Percentiles rank a stretch among this genome's conserved stretches.
Evolutionary conservation across 2,888 invertebrate species (phyloP).

Genomic region (Trichopoda pennipes): DNA sequence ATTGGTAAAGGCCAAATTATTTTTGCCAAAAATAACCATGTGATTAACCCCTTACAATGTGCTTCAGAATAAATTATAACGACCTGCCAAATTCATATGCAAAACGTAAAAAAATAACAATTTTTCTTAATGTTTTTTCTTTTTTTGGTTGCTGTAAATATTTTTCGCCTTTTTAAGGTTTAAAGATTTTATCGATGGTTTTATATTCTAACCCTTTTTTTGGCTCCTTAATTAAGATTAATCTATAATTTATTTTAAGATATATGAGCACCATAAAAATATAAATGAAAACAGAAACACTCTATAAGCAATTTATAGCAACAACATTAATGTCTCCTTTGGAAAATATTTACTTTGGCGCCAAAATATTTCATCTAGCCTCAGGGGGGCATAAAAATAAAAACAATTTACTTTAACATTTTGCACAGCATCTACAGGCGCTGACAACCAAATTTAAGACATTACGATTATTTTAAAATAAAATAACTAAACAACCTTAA

Average conservation of each 20-base stretch:
- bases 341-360: constrained; percentile 65
- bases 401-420: constrained; percentile 59
- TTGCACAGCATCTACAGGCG: constrained; percentile 43
- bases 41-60: constrained; percentile 66
- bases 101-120: constrained; percentile 53
- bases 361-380: constrained; percentile 55
- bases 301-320: constrained; percentile 58
- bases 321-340: constrained; percentile 53
- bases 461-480: not conserved
- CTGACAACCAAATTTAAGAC: constrained; percentile 13
- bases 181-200: constrained; percentile 59
- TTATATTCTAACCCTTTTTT: constrained; percentile 66
- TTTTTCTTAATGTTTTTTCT: constrained; percentile 53
- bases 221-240: constrained; percentile 71
- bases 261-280: constrained; percentile 42
- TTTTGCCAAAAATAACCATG: constrained; percentile 63
- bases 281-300: constrained; percentile 55
- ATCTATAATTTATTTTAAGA: constrained; percentile 68
- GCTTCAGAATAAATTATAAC: constrained; percentile 57
- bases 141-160: too few species aligned
- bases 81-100: constrained; percentile 68
- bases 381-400: constrained; percentile 57
- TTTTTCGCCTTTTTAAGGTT: constrained; percentile 18
- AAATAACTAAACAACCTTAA: too few species aligned
- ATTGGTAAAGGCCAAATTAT: constrained; percentile 51